These are phyloP conservation scores for Pseudomyrmex flavicornis DNA, from an alignment of 1,140 invertebrate species.

Conservation along the genomic window DNA sequence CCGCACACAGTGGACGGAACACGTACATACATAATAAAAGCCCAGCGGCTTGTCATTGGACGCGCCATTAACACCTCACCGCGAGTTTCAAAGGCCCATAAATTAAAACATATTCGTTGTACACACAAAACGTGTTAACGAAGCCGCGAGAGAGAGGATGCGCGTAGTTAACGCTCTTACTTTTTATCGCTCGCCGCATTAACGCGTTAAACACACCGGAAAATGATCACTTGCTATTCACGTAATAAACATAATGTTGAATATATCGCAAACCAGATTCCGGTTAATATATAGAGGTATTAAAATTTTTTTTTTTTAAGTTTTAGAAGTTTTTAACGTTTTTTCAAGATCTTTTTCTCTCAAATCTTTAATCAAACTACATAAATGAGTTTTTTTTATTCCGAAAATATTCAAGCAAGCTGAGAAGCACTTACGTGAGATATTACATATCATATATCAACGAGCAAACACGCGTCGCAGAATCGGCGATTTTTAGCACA, in stretches of 20 bases:
- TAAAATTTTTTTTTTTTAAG: no score
- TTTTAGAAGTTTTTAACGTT: not conserved
- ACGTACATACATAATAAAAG: constrained; percentile 20
- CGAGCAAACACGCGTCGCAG: constrained; percentile 1
- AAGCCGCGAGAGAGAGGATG: constrained; percentile 33
- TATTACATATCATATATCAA: constrained; percentile 34
- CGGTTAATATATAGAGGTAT: not conserved
- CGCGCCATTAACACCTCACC: constrained; percentile 44
- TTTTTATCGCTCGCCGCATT: not conserved
- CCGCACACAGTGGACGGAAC: not conserved
- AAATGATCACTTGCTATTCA: constrained; percentile 32
- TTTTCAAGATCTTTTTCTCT: no score
- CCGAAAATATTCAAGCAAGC: no score
- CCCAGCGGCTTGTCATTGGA: constrained; percentile 36
- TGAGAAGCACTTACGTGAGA: no score
- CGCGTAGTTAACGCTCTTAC: constrained; percentile 19
- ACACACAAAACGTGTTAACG: constrained; percentile 45
- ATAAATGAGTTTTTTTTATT: no score
- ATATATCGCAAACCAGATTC: not conserved
- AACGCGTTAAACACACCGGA: constrained; percentile 42
- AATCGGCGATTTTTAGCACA: constrained; percentile 24
- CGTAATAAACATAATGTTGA: not conserved
- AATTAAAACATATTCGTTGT: constrained; percentile 45
- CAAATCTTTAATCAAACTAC: no score
- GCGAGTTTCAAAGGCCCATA: constrained; percentile 38